Evolutionary conservation across 2,888 invertebrate species (phyloP).

Genomic region (Phyllotreta striolata): DNA sequence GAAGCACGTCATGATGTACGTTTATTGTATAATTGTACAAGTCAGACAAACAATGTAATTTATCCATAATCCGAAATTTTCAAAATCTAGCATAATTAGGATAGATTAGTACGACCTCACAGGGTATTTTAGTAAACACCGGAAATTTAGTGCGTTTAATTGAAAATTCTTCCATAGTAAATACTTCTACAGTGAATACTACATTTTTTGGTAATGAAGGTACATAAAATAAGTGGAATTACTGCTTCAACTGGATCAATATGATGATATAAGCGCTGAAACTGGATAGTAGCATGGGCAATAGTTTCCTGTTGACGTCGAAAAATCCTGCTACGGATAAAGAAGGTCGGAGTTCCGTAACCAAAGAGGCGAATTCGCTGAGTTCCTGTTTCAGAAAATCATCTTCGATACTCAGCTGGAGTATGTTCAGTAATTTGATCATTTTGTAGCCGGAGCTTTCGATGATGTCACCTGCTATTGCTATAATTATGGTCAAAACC

Average conservation of each 20-base stretch:
- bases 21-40: not conserved
- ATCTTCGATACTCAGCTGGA: conserved; percentile 2
- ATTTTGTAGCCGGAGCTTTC: conserved; percentile 10
- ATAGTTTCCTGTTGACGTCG: conserved; percentile 2
- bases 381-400: conserved; percentile 5
- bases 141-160: no score
- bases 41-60: not conserved
- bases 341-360: not conserved
- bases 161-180: no score
- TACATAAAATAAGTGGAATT: not conserved
- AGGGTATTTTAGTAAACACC: not conserved
- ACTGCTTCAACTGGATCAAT: conserved; percentile 5
- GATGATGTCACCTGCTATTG: conserved; percentile 4
- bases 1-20: not conserved
- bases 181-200: no score
- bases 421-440: not conserved
- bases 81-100: no score
- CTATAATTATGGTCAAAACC: conserved; percentile 4
- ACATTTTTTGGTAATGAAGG: no score
- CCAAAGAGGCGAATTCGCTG: not conserved
- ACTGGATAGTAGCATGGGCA: conserved; percentile 8
- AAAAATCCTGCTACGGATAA: conserved; percentile 10
- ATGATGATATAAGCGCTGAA: conserved; percentile 11
- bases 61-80: not conserved
- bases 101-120: no score